Percentiles rank a stretch among this genome's conserved stretches.
phyloP scores from a whole-genome alignment of 2,888 invertebrate species.

The Cryptocephalus moraei region DNA sequence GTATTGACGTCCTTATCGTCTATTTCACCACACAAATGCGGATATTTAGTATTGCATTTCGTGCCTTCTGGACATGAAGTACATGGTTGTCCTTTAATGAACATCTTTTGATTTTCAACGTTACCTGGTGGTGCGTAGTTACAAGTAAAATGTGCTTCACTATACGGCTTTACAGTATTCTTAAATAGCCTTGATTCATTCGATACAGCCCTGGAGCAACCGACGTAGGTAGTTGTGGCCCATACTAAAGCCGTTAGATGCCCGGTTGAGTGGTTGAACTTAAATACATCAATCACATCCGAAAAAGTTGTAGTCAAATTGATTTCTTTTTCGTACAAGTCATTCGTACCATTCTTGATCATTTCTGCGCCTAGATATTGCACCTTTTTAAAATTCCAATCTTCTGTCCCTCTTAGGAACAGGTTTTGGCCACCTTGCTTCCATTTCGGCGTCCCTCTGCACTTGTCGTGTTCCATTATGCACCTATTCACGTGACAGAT shows the following conservation, averaged over 20 bases:
- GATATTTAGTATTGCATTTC: constrained; percentile 3
- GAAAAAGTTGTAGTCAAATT: not conserved
- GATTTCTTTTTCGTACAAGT: not conserved
- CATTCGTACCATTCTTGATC: not conserved
- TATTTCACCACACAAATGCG: constrained; percentile 8
- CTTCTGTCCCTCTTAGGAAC: not conserved
- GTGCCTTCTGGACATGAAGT: constrained; percentile 30
- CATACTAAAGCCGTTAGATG: constrained; percentile 16
- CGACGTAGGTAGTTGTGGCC: constrained; percentile 13
- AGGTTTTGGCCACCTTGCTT: constrained; percentile 10
- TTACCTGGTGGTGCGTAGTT: constrained; percentile 10
- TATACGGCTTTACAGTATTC: not conserved
- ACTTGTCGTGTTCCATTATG: constrained; percentile 12
- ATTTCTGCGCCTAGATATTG: not conserved
- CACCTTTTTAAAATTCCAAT: constrained; percentile 5
- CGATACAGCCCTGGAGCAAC: constrained; percentile 7
- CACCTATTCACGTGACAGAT: constrained; percentile 16
- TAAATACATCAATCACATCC: not conserved
- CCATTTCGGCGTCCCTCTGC: constrained; percentile 10
- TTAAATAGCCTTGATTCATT: not conserved
- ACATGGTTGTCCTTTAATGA: constrained; percentile 4
- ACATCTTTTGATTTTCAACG: constrained; percentile 1
- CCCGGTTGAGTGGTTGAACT: constrained; percentile 10
- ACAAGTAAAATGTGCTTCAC: constrained; percentile 5
- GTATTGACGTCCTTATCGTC: not conserved